phyloP scores from a whole-genome alignment of 2,797 vertebrate genomes.

The Xenentodon cancila region DNA sequence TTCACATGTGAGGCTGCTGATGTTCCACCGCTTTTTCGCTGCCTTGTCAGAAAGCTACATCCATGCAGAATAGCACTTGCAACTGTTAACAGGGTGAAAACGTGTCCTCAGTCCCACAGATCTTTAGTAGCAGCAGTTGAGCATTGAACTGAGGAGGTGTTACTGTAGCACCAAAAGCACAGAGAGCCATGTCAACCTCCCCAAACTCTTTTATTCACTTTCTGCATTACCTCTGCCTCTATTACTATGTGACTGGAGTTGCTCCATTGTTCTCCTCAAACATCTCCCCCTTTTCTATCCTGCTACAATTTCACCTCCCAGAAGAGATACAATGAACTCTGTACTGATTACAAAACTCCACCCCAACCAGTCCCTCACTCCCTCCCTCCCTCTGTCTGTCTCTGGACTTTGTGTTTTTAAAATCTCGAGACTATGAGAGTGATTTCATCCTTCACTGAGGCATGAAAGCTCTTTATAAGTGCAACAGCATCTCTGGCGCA shows the following conservation, averaged over 20 bases:
- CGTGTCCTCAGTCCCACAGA: constrained; percentile 32
- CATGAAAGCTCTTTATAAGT: constrained; percentile 83
- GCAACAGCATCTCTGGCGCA: constrained; percentile 71
- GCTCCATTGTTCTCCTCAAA: constrained; percentile 46
- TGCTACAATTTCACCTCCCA: constrained; percentile 35
- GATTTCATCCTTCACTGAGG: constrained; percentile 85
- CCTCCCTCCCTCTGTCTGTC: constrained; percentile 17
- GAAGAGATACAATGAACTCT: constrained; percentile 33
- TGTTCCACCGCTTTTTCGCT: constrained; percentile 15
- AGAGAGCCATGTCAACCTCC: constrained; percentile 28
- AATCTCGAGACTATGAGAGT: constrained; percentile 66
- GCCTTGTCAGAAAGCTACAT: constrained; percentile 7
- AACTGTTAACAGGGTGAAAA: constrained; percentile 45
- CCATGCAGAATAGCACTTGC: constrained; percentile 44
- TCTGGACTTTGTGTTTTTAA: constrained; percentile 51
- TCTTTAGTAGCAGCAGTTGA: constrained; percentile 49
- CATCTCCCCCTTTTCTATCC: constrained; percentile 45
- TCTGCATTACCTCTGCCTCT: constrained; percentile 21
- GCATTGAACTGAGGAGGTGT: constrained; percentile 53
- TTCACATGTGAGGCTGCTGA: constrained; percentile 2
- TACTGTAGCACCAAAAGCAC: constrained; percentile 34
- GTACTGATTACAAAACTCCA: constrained; percentile 3
- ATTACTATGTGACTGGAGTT: constrained; percentile 40
- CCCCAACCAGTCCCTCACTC: neutral
- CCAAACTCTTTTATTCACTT: constrained; percentile 16